Percentiles rank a stretch among this genome's conserved stretches.
Evolutionary conservation across 2,888 invertebrate genomes (phyloP).

Genomic region (Cosmia trapezina): DNA sequence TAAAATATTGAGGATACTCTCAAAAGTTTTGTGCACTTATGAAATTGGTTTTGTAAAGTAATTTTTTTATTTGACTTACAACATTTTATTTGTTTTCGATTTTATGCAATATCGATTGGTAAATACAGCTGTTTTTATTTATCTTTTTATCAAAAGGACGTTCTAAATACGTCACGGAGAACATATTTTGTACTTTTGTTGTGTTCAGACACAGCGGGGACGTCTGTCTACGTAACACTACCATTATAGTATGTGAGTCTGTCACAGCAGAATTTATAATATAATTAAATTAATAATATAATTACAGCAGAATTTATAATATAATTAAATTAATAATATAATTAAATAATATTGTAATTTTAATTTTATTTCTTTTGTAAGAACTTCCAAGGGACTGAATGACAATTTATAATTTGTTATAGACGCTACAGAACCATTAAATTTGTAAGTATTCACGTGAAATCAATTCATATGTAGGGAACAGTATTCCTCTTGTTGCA

Average conservation of each 20-base stretch:
- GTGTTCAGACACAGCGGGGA: background rate
- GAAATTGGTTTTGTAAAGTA: background rate
- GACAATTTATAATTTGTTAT: background rate
- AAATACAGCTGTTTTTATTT: background rate
- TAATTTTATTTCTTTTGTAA: background rate
- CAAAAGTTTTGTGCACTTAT: background rate
- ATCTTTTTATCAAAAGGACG: background rate
- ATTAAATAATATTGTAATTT: no score
- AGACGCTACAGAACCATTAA: background rate
- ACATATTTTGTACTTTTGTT: background rate
- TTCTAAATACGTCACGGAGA: background rate
- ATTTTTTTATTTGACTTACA: no score
- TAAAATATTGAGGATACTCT: slow-evolving; percentile 11
- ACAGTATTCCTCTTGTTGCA: background rate
- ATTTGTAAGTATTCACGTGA: background rate
- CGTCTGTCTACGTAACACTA: background rate
- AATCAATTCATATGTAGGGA: background rate
- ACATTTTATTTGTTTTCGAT: no score
- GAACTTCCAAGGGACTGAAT: background rate
- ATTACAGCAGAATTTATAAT: no score
- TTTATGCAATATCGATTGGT: background rate
- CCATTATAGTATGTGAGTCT: background rate
- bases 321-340: no score
- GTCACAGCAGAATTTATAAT: background rate
- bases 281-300: no score